A percentile compares a stretch with the other conserved stretches of the same genome.
Conservation (phyloP, 2,888 invertebrate genomes). For the Corythucha ciliata region DNA sequence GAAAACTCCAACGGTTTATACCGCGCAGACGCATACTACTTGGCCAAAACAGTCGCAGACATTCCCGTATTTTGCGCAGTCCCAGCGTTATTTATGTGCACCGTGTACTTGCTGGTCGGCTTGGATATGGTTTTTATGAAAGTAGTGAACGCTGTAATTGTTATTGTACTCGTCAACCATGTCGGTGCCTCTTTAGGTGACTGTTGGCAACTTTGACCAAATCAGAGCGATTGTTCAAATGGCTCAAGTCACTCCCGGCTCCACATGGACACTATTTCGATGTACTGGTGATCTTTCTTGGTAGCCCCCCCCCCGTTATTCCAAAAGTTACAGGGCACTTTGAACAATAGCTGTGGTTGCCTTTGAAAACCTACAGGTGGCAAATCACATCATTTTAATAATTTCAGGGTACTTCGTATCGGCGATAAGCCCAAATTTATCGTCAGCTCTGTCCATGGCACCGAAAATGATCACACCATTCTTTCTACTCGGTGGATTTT, state of each 20-base stretch:
- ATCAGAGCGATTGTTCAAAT: background rate
- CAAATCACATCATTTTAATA: slow-evolving; percentile 29
- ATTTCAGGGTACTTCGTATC: slow-evolving; percentile 83
- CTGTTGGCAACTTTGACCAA: slow-evolving; percentile 35
- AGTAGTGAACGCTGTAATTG: slow-evolving; percentile 58
- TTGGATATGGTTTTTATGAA: slow-evolving; percentile 62
- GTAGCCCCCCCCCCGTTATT: too few species aligned
- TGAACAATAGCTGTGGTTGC: too few species aligned
- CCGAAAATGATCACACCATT: slow-evolving; percentile 89
- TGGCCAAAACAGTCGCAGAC: slow-evolving; percentile 84
- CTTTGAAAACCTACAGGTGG: too few species aligned
- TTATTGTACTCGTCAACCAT: slow-evolving; percentile 73
- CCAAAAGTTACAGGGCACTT: too few species aligned
- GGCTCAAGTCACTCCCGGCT: too few species aligned
- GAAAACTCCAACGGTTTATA: slow-evolving; percentile 88
- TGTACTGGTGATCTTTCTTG: too few species aligned
- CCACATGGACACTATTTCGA: too few species aligned
- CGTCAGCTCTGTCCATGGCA: slow-evolving; percentile 82
- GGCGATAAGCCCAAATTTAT: slow-evolving; percentile 68
- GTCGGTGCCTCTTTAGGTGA: slow-evolving; percentile 81
- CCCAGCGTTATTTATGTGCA: slow-evolving; percentile 69
- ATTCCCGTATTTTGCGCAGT: slow-evolving; percentile 74
- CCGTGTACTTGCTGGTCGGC: slow-evolving; percentile 84
- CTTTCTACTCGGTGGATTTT: slow-evolving; percentile 90
- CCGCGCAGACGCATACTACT: slow-evolving; percentile 78